These are phyloP conservation scores for Cirrhinus mrigala DNA, from an alignment of 2,797 vertebrate species.

Conservation along the genomic window DNA sequence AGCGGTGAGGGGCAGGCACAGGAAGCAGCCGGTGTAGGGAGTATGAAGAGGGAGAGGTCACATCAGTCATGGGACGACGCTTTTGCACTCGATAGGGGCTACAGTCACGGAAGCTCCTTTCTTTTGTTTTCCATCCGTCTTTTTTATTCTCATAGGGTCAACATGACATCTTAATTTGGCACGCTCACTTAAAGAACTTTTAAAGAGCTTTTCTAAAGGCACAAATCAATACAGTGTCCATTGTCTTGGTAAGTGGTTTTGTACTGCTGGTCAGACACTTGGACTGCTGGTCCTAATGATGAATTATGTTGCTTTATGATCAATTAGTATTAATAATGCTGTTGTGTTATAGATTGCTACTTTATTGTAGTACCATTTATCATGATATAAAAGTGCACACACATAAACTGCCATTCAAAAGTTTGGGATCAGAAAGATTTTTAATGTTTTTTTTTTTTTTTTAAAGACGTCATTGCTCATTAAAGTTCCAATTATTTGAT, in stretches of 20 bases:
- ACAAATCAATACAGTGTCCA: slow-evolving; percentile 27
- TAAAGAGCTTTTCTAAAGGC: slow-evolving; percentile 32
- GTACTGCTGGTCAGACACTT: slow-evolving; percentile 4
- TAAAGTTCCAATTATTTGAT: too few relatives aligned
- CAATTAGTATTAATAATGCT: slow-evolving; percentile 10
- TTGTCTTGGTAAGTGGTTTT: slow-evolving; percentile 37
- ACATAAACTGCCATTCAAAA: too few relatives aligned
- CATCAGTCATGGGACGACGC: slow-evolving; percentile 21
- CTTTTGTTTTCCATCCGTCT: background rate
- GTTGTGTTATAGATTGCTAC: background rate
- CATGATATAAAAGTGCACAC: background rate
- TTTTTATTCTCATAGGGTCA: background rate
- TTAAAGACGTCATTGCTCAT: too few relatives aligned
- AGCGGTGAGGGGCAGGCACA: slow-evolving; percentile 34
- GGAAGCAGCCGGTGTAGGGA: slow-evolving; percentile 41
- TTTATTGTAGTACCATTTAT: slow-evolving; percentile 8
- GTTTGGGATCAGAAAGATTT: too few relatives aligned
- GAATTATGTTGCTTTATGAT: slow-evolving; percentile 10
- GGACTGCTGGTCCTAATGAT: background rate
- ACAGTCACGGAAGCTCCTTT: slow-evolving; percentile 18
- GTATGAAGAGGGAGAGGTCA: slow-evolving; percentile 16
- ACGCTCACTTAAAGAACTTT: slow-evolving; percentile 26
- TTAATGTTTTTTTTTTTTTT: too few relatives aligned
- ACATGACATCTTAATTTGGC: slow-evolving; percentile 23
- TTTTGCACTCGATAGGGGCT: slow-evolving; percentile 6